Evolutionary conservation across 2,888 invertebrate genomes (phyloP), one percentile per base, ranked within the genome.

Genomic region (Acleris emargana): DNA sequence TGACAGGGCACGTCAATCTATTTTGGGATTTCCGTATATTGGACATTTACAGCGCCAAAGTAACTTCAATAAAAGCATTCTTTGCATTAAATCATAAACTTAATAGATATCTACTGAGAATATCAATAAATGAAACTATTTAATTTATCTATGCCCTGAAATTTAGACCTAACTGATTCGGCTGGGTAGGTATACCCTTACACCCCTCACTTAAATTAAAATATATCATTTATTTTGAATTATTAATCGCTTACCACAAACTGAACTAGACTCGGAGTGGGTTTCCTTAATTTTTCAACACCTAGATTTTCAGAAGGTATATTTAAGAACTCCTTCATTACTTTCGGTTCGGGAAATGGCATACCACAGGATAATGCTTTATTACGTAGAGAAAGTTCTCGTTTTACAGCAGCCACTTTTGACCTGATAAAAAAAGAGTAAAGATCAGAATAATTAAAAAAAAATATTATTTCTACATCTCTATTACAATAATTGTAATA

Each of bases 251-350:
- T 93, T 89, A 96, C 96, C 74, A 96, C 89, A 86, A 97, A 96
- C 77, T 95, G 94, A 13, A 94, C 89, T 54, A 96, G 80, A 83
- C 95, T 94, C 0, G 97, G 97, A 71, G 94, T 93, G 5, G 91
- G 93, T 94, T 95, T 95, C 69, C 81, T 83, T 71, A 87, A 74
- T 58, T 86, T 84, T 20, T 95, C 89, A 71, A 94, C 80, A 60
- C 90, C 85, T 3, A 94, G 92, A 16, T 94, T 79, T 28, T 91
- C 87, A 7, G 92, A 91, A 60, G 94, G 94, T 11, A 91, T 86
- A 49, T 90, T 83, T 53, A 96, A 86, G 84, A 95, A 97, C 85
- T 97, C 97, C 58, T 95, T 93, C 80, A 97, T 95, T 28, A 97
- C 88, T 73, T 94, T 94, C 73, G 96, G 94, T 71, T 95, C 94